A percentile compares a stretch with the other conserved stretches of the same genome.
Conservation (phyloP, 2,797 vertebrate genomes). For the Premnoplex brunnescens region DNA sequence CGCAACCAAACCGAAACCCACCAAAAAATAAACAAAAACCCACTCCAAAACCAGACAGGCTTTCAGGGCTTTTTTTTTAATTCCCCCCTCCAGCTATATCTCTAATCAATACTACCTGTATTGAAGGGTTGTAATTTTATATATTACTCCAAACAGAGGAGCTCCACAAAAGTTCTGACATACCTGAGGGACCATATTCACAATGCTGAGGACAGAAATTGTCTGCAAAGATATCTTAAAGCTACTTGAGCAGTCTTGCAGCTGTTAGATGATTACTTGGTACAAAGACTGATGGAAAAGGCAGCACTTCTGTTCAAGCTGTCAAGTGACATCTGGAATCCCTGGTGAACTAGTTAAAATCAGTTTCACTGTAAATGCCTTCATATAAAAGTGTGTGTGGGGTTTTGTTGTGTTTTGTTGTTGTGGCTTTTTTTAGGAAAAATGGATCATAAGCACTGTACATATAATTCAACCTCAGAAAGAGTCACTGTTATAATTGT, state of each 20-base stretch:
- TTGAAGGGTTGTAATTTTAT: neutral
- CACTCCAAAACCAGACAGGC: neutral
- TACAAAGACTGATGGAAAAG: neutral
- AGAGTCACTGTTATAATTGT: neutral
- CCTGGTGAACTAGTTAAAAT: neutral
- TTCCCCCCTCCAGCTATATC: neutral
- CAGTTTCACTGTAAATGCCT: neutral
- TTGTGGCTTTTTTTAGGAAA: neutral
- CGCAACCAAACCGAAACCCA: neutral
- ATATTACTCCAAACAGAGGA: neutral
- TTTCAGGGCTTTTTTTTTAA: neutral
- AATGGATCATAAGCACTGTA: neutral
- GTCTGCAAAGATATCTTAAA: neutral
- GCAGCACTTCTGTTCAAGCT: neutral
- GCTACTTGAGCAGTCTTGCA: neutral
- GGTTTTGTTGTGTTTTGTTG: too few relatives aligned
- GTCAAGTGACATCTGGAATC: neutral
- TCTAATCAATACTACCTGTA: neutral
- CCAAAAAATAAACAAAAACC: neutral
- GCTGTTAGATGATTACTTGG: neutral
- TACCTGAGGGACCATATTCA: neutral
- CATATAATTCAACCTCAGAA: neutral
- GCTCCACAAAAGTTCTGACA: neutral
- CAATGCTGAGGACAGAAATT: neutral
- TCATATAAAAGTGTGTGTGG: neutral